Percentiles rank a stretch among this genome's conserved stretches.
phyloP scores from a whole-genome alignment of 1,140 invertebrate species.

The Theocolax elegans region DNA sequence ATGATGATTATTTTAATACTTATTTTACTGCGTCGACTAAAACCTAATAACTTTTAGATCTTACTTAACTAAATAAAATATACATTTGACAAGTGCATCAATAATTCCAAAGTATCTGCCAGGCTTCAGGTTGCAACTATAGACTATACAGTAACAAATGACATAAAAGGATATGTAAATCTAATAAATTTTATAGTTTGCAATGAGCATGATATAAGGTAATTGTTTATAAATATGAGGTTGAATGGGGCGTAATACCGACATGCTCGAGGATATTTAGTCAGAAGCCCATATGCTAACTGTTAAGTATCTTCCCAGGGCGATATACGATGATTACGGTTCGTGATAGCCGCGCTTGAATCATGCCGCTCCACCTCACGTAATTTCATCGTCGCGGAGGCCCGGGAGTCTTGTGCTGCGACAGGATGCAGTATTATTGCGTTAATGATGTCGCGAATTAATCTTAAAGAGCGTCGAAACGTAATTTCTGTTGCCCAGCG shows the following conservation, averaged over 20 bases:
- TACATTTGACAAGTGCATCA: no score
- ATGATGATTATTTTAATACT: no score
- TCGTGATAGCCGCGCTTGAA: background rate
- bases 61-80: no score
- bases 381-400: background rate
- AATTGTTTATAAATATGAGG: background rate
- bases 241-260: background rate
- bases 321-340: slow-evolving; percentile 8
- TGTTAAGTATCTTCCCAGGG: background rate
- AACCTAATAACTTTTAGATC: no score
- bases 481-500: slow-evolving; percentile 39
- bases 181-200: background rate
- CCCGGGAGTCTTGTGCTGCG: background rate
- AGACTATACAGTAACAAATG: no score
- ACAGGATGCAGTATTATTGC: slow-evolving; percentile 16
- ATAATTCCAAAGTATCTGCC: no score
- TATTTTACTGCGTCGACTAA: no score
- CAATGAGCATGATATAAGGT: background rate
- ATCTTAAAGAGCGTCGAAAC: slow-evolving; percentile 11
- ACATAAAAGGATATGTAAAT: no score
- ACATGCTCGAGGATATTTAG: background rate
- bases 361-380: background rate
- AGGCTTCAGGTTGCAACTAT: no score
- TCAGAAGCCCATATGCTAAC: background rate
- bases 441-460: slow-evolving; percentile 40